Conservation (phyloP, 2,888 invertebrate genomes). For the Abrostola triplasia region DNA sequence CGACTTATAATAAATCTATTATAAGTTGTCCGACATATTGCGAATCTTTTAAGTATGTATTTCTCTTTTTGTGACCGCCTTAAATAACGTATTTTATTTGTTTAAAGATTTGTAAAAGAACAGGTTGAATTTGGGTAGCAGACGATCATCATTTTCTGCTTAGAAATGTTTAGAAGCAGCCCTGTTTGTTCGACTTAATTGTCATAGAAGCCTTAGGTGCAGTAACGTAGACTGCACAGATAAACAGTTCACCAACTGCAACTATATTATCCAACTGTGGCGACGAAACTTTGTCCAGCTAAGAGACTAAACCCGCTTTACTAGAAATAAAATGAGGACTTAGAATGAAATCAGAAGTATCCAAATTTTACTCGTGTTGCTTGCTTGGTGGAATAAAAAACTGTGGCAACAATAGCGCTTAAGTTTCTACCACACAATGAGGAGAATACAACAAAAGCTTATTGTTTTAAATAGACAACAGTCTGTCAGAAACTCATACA, state of each 20-base stretch:
- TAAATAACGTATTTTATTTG: not conserved
- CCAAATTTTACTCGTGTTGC: not conserved
- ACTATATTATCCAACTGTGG: not conserved
- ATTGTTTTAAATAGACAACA: constrained; percentile 2
- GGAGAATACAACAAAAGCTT: constrained; percentile 1
- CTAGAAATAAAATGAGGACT: not conserved
- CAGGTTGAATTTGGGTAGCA: not conserved
- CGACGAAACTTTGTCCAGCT: not conserved
- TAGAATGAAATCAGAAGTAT: not conserved
- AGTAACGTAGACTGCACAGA: too few relatives aligned
- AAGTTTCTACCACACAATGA: constrained; percentile 1
- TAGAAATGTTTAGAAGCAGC: not conserved
- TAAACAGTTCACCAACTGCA: not conserved
- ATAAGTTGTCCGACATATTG: not conserved
- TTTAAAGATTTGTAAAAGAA: not conserved
- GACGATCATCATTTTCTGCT: not conserved
- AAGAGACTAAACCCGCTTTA: not conserved
- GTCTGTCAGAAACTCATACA: not conserved
- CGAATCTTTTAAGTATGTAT: not conserved
- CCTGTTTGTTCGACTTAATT: too few relatives aligned
- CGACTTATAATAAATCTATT: not conserved
- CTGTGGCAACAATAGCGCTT: not conserved
- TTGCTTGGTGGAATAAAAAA: not conserved
- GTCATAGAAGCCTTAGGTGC: too few relatives aligned
- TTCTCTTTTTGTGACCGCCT: not conserved